phyloP scores from a whole-genome alignment of 1,140 invertebrate species.

The Homarus americanus region DNA sequence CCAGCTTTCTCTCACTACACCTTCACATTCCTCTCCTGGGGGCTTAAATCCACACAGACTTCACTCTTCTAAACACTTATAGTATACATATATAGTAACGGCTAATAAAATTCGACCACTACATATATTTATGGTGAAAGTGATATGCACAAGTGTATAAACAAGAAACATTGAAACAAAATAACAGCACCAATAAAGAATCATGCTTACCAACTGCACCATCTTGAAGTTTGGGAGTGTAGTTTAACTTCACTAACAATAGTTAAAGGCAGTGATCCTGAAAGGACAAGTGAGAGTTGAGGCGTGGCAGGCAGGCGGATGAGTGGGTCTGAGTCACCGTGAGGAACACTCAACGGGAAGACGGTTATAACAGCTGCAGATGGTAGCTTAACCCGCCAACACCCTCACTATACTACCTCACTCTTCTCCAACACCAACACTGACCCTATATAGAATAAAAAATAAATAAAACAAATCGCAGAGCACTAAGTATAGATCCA shows the following conservation, averaged over 20 bases:
- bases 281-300: constrained; percentile 12
- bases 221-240: neutral
- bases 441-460: neutral
- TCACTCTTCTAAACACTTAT: too few relatives aligned
- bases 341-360: neutral
- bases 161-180: too few relatives aligned
- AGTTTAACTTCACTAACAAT: neutral
- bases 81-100: too few relatives aligned
- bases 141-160: too few relatives aligned
- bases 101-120: too few relatives aligned
- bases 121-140: too few relatives aligned
- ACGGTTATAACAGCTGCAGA: neutral
- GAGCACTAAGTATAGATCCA: too few relatives aligned
- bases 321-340: neutral
- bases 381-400: neutral
- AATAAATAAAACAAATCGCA: too few relatives aligned
- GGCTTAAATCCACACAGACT: too few relatives aligned
- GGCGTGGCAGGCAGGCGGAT: neutral
- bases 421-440: neutral
- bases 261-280: constrained; percentile 8
- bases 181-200: too few relatives aligned
- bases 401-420: neutral
- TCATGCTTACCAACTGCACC: constrained; percentile 36
- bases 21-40: too few relatives aligned
- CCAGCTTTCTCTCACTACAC: too few relatives aligned